These are phyloP conservation scores for Zapornia atra DNA, from an alignment of 2,113 vertebrate genomes.

Conservation along the genomic window DNA sequence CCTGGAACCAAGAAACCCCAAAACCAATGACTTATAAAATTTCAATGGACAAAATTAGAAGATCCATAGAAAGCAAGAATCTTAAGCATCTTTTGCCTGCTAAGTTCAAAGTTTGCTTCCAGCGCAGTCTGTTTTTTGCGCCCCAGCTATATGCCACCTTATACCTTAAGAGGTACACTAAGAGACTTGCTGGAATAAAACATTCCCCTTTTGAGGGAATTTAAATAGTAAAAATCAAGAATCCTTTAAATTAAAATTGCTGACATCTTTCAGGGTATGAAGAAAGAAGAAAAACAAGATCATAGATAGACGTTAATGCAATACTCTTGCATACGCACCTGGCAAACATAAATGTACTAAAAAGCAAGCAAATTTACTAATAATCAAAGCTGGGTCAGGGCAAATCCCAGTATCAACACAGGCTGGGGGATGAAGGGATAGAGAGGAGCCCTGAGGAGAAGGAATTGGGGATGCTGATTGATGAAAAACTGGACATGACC, in stretches of 20 bases:
- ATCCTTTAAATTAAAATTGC: not conserved
- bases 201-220: not conserved
- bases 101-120: not conserved
- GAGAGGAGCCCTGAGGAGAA: not conserved
- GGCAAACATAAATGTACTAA: not conserved
- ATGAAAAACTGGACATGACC: not conserved
- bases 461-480: not conserved
- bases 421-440: not conserved
- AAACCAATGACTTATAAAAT: not conserved
- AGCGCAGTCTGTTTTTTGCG: not conserved
- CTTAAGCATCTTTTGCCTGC: not conserved
- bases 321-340: not conserved
- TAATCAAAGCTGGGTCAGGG: not conserved
- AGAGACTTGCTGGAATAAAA: not conserved
- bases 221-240: not conserved
- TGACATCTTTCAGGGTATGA: not conserved
- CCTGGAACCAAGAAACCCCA: not conserved
- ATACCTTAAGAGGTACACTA: not conserved
- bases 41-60: not conserved
- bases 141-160: not conserved
- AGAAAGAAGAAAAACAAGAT: not conserved
- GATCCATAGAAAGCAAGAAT: not conserved
- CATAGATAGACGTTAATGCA: not conserved
- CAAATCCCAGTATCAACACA: accelerated
- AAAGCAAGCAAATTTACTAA: not conserved